phyloP scores from a whole-genome alignment of 2,888 invertebrate species.

The Unio delphinus region DNA sequence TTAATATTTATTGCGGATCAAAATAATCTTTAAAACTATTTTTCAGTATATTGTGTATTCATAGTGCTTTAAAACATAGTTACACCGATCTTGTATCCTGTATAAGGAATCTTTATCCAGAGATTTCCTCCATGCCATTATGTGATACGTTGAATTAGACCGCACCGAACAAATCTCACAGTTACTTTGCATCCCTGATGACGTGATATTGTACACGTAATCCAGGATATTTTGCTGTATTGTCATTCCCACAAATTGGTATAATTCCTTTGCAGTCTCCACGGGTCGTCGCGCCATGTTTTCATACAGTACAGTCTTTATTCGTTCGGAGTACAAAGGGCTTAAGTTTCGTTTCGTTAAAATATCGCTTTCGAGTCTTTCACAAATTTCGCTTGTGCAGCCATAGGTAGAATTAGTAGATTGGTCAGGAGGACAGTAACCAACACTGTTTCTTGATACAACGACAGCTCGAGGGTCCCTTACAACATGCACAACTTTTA shows the following conservation, averaged over 20 bases:
- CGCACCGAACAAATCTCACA: slow-evolving; percentile 4
- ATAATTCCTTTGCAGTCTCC: slow-evolving; percentile 5
- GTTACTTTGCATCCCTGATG: neutral
- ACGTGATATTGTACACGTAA: slow-evolving; percentile 6
- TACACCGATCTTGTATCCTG: slow-evolving; percentile 2
- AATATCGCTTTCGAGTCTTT: slow-evolving; percentile 1
- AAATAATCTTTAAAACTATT: too few relatives aligned
- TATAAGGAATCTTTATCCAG: neutral
- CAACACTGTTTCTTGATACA: too few relatives aligned
- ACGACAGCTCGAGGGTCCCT: slow-evolving; percentile 6
- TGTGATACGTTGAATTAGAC: slow-evolving; percentile 1
- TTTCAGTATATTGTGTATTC: slow-evolving; percentile 1
- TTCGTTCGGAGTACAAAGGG: neutral
- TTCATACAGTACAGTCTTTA: slow-evolving; percentile 3
- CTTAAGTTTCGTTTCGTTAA: neutral
- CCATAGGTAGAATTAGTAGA: neutral
- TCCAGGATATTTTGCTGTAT: neutral
- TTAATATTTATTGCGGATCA: too few relatives aligned
- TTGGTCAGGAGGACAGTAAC: too few relatives aligned
- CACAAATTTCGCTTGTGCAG: slow-evolving; percentile 5
- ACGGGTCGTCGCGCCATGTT: slow-evolving; percentile 2
- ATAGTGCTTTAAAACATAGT: slow-evolving; percentile 7
- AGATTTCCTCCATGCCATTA: slow-evolving; percentile 1
- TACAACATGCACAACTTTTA: slow-evolving; percentile 6
- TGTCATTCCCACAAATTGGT: slow-evolving; percentile 6